phyloP scores from a whole-genome alignment of 1,140 invertebrate species.

The Atopsyche davidsoni region DNA sequence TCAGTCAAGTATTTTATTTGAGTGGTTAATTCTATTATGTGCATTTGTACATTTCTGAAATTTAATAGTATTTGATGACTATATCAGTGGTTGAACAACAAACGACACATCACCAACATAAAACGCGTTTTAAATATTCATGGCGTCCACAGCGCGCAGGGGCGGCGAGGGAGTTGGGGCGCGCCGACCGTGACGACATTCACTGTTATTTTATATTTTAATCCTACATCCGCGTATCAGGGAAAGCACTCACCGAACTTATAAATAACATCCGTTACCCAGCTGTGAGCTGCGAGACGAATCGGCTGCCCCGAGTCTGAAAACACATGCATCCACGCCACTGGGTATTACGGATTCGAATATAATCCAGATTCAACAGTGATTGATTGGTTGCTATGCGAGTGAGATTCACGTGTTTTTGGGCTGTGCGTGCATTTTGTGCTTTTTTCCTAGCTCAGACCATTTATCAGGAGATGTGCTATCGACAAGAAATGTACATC shows the following conservation, averaged over 20 bases:
- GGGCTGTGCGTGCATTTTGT: no score
- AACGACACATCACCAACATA: conserved; percentile 24
- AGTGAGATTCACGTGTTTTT: no score
- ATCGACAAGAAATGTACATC: no score
- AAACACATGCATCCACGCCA: no score
- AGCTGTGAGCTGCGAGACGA: neutral
- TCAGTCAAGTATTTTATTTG: no score
- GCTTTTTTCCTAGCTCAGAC: no score
- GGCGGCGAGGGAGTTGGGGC: conserved; percentile 5
- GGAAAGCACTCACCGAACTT: conserved; percentile 29
- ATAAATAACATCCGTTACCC: conserved; percentile 20
- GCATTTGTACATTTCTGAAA: no score
- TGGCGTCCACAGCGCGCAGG: conserved; percentile 6
- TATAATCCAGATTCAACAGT: conserved; percentile 2
- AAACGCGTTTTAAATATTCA: conserved; percentile 29
- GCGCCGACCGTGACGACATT: conserved; percentile 28
- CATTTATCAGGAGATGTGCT: no score
- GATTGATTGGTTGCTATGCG: conserved; percentile 10
- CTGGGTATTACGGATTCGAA: no score
- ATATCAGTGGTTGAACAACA: conserved; percentile 18
- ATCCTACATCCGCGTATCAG: conserved; percentile 30
- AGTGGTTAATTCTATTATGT: no score
- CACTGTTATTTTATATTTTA: conserved; percentile 30
- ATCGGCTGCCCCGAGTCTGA: no score
- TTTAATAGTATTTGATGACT: no score